Base-by-base conservation (phyloP, 2,797 vertebrate species). In the Fundulus diaphanus region DNA sequence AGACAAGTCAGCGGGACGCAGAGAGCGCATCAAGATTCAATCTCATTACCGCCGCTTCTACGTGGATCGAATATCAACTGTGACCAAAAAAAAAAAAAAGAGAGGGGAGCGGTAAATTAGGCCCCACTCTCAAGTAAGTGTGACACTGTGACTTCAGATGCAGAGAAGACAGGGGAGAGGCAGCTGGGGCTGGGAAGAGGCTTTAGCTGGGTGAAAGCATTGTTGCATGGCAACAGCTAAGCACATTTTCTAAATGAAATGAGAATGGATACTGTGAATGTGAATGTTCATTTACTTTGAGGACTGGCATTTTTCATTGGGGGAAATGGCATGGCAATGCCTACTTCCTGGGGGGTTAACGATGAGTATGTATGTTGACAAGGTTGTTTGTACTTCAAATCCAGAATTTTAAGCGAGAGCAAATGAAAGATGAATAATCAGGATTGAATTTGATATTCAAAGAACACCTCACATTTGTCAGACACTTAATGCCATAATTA, bases 181-280 rank as follows among this genome's bases (percentile, higher is more conserved):
- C 51, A 54, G 70, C 51, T 51, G 54, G 61, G 79, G 85, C 81
- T 68, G 74, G 82, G 82, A 70, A 7, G 66, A 79, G 67, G 81
- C 72, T 66, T 82, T 67, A 72, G 78, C 70, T 81, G 77, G 82
- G 88, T 49, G 73, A 79, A 82, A 40, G 85, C 91, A 91, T 91
- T 92, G 92, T 88, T 93, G 94, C 94, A 69, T 95, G 93, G 93
- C 94, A 94, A 95, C 92, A 93, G 92, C 93, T 93, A 93, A 95
- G 93, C 90, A 92, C 84, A 91, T 95, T 92, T 84, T 80, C 82
- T 83, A 92, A 93, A 91, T 91, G 86, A 90, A 94, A 92, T 87
- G 89, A 91, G 88, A 93, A 90, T 82, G 86, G 88, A 90, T 90
- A 89, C 85, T 88, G 93, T 74, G 79, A 90, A 88, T 89, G 80